A percentile compares a stretch with the other conserved stretches of the same genome.
Evolutionary conservation across 2,888 invertebrate species (phyloP).

Genomic region (Pardosa pseudoannulata): DNA sequence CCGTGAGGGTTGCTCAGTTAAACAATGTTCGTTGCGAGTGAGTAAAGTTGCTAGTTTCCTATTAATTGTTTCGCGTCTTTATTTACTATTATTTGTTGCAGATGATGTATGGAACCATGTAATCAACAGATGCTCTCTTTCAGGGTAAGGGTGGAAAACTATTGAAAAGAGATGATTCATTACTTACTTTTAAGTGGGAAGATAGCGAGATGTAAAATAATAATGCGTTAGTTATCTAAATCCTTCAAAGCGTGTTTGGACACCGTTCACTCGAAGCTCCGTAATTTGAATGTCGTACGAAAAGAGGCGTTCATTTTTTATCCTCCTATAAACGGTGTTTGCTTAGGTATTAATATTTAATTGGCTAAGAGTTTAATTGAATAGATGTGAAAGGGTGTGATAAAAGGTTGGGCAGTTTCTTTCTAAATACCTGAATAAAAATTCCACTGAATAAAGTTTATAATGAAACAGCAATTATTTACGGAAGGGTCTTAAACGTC

Average conservation of each 20-base stretch:
- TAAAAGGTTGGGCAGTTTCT: no score
- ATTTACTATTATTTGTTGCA: background rate
- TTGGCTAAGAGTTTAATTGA: no score
- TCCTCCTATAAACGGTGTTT: no score
- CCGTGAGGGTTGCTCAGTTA: background rate
- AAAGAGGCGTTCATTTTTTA: no score
- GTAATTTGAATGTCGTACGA: no score
- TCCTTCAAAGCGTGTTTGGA: background rate
- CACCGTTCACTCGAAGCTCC: no score
- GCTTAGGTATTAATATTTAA: no score
- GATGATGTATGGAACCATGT: background rate
- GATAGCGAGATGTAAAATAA: background rate
- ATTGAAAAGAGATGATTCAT: background rate
- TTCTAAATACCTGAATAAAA: no score
- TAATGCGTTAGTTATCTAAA: background rate
- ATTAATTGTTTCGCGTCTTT: slow-evolving; percentile 6
- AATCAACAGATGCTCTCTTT: background rate
- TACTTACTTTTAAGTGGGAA: slow-evolving; percentile 1
- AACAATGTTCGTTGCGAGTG: background rate
- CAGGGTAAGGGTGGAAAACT: background rate
- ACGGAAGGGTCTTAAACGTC: no score
- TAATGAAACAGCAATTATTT: no score
- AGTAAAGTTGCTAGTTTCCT: slow-evolving; percentile 1
- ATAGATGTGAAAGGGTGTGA: no score
- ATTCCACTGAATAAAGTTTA: no score